Percentiles rank a stretch among this genome's conserved stretches.
Conservation (phyloP, 2,888 invertebrate genomes). For the Habrosyne pyritoides region DNA sequence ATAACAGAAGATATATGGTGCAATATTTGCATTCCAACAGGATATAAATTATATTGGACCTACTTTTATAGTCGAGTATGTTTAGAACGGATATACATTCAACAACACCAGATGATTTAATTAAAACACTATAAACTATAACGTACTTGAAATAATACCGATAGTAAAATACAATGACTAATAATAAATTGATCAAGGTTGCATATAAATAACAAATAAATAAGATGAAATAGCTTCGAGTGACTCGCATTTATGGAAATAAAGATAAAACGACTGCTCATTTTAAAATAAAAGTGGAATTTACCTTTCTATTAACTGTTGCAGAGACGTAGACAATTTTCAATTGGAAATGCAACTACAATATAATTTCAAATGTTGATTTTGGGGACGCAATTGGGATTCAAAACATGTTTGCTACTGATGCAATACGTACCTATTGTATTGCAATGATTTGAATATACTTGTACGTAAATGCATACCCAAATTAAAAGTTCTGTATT, state of each 20-base stretch:
- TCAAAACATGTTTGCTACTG: constrained; percentile 1
- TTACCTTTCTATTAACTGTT: neutral
- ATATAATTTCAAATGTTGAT: neutral
- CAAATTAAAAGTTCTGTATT: neutral
- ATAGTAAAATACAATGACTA: constrained; percentile 18
- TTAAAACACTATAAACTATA: constrained; percentile 5
- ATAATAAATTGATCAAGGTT: constrained; percentile 8
- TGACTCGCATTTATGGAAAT: neutral
- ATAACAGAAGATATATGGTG: neutral
- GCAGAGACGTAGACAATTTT: neutral
- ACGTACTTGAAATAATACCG: constrained; percentile 29
- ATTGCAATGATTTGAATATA: neutral
- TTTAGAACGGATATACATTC: constrained; percentile 23
- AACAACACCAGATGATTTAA: constrained; percentile 12
- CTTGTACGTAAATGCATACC: constrained; percentile 1
- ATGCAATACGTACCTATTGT: constrained; percentile 13
- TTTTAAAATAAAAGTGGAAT: neutral
- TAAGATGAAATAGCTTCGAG: neutral
- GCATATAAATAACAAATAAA: constrained; percentile 1
- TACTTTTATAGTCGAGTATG: constrained; percentile 10
- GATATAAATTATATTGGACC: neutral
- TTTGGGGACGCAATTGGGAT: neutral
- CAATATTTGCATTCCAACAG: neutral
- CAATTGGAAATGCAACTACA: neutral
- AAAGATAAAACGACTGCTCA: neutral